These are phyloP conservation scores for Sanderia malayensis DNA, from an alignment of 30 jellyfish, hydroid and myxozoan species.

Conservation along the genomic window DNA sequence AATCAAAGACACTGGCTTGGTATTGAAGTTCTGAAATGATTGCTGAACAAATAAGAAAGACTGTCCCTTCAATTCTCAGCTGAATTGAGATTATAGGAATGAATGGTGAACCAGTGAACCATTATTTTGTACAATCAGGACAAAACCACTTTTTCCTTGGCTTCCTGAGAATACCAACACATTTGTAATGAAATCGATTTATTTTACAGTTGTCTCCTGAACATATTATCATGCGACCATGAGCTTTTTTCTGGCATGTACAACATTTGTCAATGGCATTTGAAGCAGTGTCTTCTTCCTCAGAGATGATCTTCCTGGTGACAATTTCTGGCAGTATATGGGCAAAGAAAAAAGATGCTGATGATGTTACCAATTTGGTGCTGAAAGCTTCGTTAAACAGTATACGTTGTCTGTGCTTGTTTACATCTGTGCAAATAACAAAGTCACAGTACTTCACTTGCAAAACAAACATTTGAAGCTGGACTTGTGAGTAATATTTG, in stretches of 20 bases:
- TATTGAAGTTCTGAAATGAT: too few species aligned
- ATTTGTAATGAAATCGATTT: slow-evolving; percentile 25
- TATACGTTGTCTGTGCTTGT: not conserved
- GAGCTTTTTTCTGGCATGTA: slow-evolving; percentile 6
- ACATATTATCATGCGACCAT: slow-evolving; percentile 15
- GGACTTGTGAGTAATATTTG: not conserved
- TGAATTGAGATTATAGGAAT: not conserved
- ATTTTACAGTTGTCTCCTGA: slow-evolving; percentile 22
- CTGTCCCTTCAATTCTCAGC: not conserved
- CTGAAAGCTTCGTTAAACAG: not conserved
- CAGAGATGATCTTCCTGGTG: not conserved
- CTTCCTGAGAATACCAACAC: slow-evolving; percentile 16
- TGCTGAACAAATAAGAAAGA: too few species aligned
- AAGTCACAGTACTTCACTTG: not conserved
- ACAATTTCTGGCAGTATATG: slow-evolving; percentile 7
- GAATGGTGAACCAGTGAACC: not conserved
- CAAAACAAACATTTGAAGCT: not conserved
- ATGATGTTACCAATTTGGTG: not conserved
- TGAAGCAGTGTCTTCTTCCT: not conserved
- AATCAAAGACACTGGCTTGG: too few species aligned
- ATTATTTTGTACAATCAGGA: slow-evolving; percentile 7
- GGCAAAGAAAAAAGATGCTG: not conserved
- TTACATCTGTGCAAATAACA: slow-evolving; percentile 1
- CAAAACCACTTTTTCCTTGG: slow-evolving; percentile 37
- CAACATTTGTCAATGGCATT: not conserved